These are phyloP conservation scores for Nemurella pictetii DNA, from an alignment of 2,888 invertebrate genomes.

Conservation along the genomic window DNA sequence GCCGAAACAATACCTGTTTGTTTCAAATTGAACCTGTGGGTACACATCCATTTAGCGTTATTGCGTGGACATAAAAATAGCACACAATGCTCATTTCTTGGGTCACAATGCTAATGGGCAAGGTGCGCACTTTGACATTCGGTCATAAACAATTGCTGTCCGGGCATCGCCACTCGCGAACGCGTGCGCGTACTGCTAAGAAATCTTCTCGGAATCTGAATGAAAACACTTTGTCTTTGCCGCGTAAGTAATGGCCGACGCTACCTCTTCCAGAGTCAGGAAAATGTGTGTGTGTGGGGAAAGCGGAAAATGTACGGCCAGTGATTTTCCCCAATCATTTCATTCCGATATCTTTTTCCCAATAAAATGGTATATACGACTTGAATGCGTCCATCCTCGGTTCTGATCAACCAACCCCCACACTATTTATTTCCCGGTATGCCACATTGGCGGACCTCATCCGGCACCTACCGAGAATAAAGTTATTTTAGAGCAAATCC, in stretches of 20 bases:
- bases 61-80: constrained; percentile 18
- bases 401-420: background rate
- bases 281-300: background rate
- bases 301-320: background rate
- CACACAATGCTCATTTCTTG: background rate
- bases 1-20: constrained; percentile 27
- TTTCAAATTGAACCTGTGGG: constrained; percentile 14
- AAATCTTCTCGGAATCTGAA: background rate
- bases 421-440: background rate
- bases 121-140: background rate
- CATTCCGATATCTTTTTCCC: background rate
- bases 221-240: background rate
- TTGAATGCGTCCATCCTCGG: background rate
- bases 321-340: background rate
- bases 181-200: background rate
- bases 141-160: background rate
- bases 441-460: background rate
- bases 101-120: background rate
- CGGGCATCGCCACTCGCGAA: background rate
- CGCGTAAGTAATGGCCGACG: background rate
- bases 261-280: background rate
- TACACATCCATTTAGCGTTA: constrained; percentile 25
- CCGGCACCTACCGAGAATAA: background rate
- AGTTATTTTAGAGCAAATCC: background rate
- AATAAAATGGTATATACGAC: too few species aligned